A percentile compares a stretch with the other conserved stretches of the same genome.
phyloP scores from a whole-genome alignment of 2,797 vertebrate genomes.

The Phalanger gymnotis region DNA sequence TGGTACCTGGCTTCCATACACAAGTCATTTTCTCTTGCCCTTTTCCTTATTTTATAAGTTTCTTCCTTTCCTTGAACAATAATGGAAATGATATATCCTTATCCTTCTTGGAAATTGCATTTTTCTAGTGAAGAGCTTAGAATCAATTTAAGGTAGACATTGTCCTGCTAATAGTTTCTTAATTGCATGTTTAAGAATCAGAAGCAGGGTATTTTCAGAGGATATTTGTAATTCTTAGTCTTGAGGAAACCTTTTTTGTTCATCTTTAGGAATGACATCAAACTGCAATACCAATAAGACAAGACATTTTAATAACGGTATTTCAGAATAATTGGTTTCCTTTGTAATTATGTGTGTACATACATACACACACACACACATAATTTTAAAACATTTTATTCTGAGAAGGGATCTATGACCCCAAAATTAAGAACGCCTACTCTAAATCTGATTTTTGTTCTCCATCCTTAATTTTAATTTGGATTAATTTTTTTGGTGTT shows the following conservation, averaged over 20 bases:
- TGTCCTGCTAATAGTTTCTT: too few species aligned
- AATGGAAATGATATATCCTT: not conserved
- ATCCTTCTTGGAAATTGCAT: too few species aligned
- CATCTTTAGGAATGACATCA: not conserved
- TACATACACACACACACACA: too few species aligned
- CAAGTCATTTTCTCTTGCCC: not conserved
- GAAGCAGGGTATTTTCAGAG: not conserved
- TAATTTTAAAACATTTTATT: not conserved
- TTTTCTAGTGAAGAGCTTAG: too few species aligned
- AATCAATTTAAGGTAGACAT: too few species aligned
- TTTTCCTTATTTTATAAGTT: not conserved
- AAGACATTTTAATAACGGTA: not conserved
- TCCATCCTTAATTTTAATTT: not conserved
- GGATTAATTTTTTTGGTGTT: not conserved
- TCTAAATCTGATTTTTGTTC: not conserved
- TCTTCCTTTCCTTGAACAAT: not conserved
- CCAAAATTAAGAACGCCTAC: not conserved
- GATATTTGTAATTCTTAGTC: not conserved
- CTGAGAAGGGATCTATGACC: not conserved
- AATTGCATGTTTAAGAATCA: not conserved
- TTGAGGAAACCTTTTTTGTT: not conserved
- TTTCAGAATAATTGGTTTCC: not conserved
- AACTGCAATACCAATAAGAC: not conserved
- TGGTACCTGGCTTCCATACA: not conserved
- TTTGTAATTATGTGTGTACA: not conserved